A percentile compares a stretch with the other conserved stretches of the same genome.
phyloP scores from a whole-genome alignment of 2,888 invertebrate species.

The Drosophila sordidula region DNA sequence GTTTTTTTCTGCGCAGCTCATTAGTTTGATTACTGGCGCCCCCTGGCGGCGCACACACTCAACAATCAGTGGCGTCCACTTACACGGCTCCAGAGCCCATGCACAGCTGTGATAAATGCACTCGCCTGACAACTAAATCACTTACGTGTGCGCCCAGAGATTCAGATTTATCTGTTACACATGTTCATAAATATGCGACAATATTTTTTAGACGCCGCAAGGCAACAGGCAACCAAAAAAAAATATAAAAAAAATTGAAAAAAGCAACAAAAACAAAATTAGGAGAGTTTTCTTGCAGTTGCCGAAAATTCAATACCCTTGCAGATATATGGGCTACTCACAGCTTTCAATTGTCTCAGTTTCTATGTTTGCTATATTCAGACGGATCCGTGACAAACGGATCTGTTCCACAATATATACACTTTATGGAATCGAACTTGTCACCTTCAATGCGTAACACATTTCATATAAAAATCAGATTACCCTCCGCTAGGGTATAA shows the following conservation, averaged over 20 bases:
- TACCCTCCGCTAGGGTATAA: background rate
- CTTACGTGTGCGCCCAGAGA: conserved; percentile 66
- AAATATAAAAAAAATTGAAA: conserved; percentile 3
- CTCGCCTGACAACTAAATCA: conserved; percentile 81
- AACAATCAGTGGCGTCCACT: conserved; percentile 1
- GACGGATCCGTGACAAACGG: no score
- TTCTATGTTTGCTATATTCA: no score
- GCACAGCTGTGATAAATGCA: conserved; percentile 78
- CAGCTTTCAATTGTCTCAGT: no score
- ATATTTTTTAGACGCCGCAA: conserved; percentile 65
- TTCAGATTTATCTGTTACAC: conserved; percentile 78
- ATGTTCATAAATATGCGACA: conserved; percentile 82
- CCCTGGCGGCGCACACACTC: conserved; percentile 42
- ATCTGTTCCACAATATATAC: no score
- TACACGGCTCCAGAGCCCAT: conserved; percentile 28
- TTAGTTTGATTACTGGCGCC: conserved; percentile 79
- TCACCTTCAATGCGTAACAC: background rate
- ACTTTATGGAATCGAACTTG: background rate
- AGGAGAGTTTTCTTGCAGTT: background rate
- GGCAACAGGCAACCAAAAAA: conserved; percentile 17
- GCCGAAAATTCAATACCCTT: conserved; percentile 5
- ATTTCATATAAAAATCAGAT: background rate
- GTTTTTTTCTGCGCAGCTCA: conserved; percentile 52
- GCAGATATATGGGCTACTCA: no score
- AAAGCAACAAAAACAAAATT: conserved; percentile 2